These are phyloP conservation scores for Drosophila baimaii DNA, from an alignment of 1,140 invertebrate genomes.

Conservation along the genomic window DNA sequence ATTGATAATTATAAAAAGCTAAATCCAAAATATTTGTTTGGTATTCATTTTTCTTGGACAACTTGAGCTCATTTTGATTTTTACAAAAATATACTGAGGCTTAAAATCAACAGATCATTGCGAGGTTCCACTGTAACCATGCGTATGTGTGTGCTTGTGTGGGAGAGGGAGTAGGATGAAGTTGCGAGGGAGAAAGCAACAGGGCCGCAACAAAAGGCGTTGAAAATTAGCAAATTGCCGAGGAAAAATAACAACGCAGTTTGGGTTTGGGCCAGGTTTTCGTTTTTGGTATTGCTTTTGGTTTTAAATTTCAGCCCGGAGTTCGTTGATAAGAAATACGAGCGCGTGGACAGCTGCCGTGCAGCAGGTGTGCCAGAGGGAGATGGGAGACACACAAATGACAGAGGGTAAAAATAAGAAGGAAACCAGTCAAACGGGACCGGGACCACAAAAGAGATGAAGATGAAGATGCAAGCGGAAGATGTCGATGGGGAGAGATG, in stretches of 20 bases:
- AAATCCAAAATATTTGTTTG: neutral
- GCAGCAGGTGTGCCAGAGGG: constrained; percentile 62
- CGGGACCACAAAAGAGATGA: constrained; percentile 26
- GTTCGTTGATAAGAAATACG: constrained; percentile 71
- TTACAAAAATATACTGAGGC: neutral
- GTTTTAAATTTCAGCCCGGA: constrained; percentile 25
- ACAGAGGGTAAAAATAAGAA: constrained; percentile 24
- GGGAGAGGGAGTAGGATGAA: constrained; percentile 19
- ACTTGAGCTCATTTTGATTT: neutral
- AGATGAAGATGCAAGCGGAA: constrained; percentile 39
- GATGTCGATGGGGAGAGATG: constrained; percentile 45
- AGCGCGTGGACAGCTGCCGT: constrained; percentile 68
- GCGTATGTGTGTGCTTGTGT: constrained; percentile 10
- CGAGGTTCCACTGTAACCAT: constrained; percentile 10
- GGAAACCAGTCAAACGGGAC: constrained; percentile 77
- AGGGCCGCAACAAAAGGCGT: constrained; percentile 39
- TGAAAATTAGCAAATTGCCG: constrained; percentile 42
- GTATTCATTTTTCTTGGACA: too few relatives aligned
- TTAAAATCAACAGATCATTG: too few relatives aligned
- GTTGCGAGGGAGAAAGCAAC: constrained; percentile 36
- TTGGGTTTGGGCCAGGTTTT: constrained; percentile 50
- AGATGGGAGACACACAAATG: constrained; percentile 6
- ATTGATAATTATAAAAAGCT: neutral
- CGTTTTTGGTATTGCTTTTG: constrained; percentile 17
- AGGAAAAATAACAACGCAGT: constrained; percentile 52